Percentiles rank a stretch among this genome's conserved stretches.
Conservation (phyloP, 1,140 invertebrate species). For the Harlomillsia oculata region DNA sequence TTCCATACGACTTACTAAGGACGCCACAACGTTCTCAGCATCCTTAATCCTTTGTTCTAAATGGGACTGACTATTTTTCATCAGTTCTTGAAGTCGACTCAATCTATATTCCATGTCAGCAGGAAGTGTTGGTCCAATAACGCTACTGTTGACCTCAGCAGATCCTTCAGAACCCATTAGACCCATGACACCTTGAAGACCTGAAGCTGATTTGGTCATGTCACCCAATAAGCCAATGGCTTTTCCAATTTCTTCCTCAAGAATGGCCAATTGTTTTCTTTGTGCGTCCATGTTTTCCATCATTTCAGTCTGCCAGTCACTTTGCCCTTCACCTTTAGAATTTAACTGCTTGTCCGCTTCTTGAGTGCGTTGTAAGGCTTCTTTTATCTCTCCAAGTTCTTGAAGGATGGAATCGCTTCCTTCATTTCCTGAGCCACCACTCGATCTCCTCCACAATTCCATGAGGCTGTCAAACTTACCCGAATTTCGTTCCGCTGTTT, state of each 20-base stretch:
- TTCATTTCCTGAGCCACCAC: conserved; percentile 10
- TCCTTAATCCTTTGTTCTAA: conserved; percentile 41
- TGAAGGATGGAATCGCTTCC: conserved; percentile 23
- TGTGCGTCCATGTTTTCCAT: conserved; percentile 32
- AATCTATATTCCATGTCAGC: conserved; percentile 22
- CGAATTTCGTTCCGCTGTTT: conserved; percentile 20
- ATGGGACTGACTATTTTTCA: conserved; percentile 28
- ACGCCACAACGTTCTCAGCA: conserved; percentile 46
- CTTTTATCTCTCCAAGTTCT: conserved; percentile 34
- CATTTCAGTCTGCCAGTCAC: conserved; percentile 31
- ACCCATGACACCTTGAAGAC: conserved; percentile 14
- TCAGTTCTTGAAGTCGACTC: conserved; percentile 17
- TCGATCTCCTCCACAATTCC: conserved; percentile 21
- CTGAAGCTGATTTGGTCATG: conserved; percentile 27
- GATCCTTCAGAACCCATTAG: conserved; percentile 27
- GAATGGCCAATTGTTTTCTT: conserved; percentile 26
- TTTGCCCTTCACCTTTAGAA: not conserved
- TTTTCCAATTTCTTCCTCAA: conserved; percentile 34
- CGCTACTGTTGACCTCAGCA: conserved; percentile 14
- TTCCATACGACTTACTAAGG: conserved; percentile 47
- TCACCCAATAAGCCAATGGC: conserved; percentile 23
- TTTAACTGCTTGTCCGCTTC: conserved; percentile 30
- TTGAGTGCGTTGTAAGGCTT: conserved; percentile 19
- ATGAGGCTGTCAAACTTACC: conserved; percentile 30
- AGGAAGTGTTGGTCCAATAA: not conserved